These are phyloP conservation scores for Sarotherodon lohbergeri DNA, from an alignment of 2,113 vertebrate species.

Conservation along the genomic window DNA sequence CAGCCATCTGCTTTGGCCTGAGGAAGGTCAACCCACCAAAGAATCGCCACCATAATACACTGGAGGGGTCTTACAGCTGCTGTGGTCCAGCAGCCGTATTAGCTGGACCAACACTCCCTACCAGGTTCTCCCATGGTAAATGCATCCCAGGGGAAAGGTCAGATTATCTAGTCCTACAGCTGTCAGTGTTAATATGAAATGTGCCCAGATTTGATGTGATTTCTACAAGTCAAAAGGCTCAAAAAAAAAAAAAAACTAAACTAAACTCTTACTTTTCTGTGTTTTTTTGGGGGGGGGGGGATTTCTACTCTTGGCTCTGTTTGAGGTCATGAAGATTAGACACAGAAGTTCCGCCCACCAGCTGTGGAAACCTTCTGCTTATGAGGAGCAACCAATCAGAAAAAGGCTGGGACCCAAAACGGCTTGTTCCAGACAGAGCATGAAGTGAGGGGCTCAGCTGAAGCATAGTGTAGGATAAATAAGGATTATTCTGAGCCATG, in stretches of 20 bases:
- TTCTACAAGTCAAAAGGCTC: not conserved
- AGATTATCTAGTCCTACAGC: not conserved
- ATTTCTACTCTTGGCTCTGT: not conserved
- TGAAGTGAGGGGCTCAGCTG: not conserved
- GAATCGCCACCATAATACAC: not conserved
- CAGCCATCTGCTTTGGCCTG: not conserved
- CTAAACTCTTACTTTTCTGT: not conserved
- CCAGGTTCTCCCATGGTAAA: not conserved
- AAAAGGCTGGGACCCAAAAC: not conserved
- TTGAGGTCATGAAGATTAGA: not conserved
- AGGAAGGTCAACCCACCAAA: not conserved
- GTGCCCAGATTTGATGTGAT: not conserved
- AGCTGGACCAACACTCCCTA: not conserved
- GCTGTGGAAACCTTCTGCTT: not conserved
- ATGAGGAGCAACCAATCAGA: not conserved
- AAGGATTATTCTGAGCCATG: not conserved
- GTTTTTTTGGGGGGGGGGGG: not conserved
- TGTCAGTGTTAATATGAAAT: not conserved
- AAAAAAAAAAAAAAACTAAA: fast-evolving
- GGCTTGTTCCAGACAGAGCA: not conserved
- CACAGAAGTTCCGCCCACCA: not conserved
- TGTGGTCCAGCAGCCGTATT: not conserved
- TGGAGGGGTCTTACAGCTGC: not conserved
- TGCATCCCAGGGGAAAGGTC: not conserved
- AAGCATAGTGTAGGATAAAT: not conserved